phyloP scores from a whole-genome alignment of 2,888 invertebrate genomes.

The Pseudoips prasinana region DNA sequence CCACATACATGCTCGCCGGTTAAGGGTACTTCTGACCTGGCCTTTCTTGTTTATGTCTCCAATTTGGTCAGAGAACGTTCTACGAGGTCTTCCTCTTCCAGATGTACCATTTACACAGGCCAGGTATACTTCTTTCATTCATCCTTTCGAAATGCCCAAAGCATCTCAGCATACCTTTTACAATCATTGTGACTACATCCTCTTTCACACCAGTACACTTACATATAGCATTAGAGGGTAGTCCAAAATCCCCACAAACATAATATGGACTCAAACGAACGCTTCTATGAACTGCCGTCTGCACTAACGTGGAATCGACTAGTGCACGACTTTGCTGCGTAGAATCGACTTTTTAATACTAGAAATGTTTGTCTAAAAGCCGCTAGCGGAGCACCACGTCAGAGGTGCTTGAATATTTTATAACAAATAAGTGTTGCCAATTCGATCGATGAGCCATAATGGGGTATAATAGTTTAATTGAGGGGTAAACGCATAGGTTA shows the following conservation, averaged over 20 bases:
- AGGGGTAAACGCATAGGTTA: background rate
- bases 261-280: background rate
- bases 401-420: background rate
- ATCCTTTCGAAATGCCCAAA: too few species aligned
- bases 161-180: too few species aligned
- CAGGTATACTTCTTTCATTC: too few species aligned
- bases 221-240: too few species aligned
- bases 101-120: too few species aligned
- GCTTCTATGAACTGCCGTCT: background rate
- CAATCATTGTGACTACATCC: too few species aligned
- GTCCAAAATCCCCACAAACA: background rate
- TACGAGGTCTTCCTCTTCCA: too few species aligned
- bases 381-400: background rate
- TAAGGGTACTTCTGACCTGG: too few species aligned
- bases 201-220: too few species aligned
- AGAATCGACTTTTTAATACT: background rate
- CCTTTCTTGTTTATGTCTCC: too few species aligned
- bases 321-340: background rate
- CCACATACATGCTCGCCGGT: too few species aligned
- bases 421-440: background rate
- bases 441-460: background rate
- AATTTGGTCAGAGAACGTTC: too few species aligned
- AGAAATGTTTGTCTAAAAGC: background rate
- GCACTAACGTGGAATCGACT: background rate
- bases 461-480: background rate